Conservation (phyloP, 2,113 vertebrate species). For the Limanda limanda region DNA sequence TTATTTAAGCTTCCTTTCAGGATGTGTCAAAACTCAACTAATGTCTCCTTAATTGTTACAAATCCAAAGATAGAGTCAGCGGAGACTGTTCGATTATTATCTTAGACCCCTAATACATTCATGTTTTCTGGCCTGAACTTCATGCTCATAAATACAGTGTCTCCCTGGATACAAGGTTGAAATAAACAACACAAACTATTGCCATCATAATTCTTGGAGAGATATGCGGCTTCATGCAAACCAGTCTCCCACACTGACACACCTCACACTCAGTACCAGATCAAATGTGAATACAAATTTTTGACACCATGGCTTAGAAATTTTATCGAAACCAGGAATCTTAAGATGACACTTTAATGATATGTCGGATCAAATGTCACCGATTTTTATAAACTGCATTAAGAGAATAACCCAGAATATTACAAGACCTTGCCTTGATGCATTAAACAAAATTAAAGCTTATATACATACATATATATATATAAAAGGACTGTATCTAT, state of each 20-base stretch:
- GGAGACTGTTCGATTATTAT: neutral
- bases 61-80: neutral
- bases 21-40: neutral
- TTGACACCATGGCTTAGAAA: too few relatives aligned
- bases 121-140: neutral
- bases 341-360: too few relatives aligned
- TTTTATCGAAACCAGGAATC: too few relatives aligned
- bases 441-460: neutral
- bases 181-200: neutral
- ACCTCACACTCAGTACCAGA: neutral
- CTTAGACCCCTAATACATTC: neutral
- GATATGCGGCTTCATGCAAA: slow-evolving; percentile 24
- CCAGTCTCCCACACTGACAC: neutral
- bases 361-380: too few relatives aligned
- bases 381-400: too few relatives aligned
- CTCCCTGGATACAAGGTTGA: too few relatives aligned
- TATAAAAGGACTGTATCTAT: too few relatives aligned
- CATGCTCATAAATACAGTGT: too few relatives aligned
- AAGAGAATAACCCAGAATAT: too few relatives aligned
- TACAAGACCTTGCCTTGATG: neutral
- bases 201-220: neutral
- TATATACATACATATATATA: neutral
- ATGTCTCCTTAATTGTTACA: neutral
- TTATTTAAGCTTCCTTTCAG: slow-evolving; percentile 8
- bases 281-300: neutral